These are phyloP conservation scores for Chrysina gloriosa DNA, from an alignment of 2,888 invertebrate genomes.

Conservation along the genomic window DNA sequence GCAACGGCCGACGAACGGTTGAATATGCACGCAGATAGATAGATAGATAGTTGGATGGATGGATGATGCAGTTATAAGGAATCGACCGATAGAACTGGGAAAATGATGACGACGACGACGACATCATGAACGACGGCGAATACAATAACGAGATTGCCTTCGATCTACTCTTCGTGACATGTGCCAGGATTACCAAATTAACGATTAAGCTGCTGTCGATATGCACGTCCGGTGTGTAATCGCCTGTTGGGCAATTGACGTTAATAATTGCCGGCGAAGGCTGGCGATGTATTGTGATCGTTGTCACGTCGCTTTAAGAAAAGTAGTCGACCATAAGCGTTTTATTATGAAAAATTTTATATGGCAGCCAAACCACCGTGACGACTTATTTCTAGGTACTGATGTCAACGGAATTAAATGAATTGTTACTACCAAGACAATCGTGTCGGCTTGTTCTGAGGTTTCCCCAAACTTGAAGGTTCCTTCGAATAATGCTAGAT, in stretches of 20 bases:
- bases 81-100: conserved; percentile 12
- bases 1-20: background rate
- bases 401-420: background rate
- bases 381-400: background rate
- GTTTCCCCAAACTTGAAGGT: no score
- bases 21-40: background rate
- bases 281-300: conserved; percentile 1
- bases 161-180: background rate
- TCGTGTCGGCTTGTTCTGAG: no score
- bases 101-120: background rate
- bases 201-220: conserved; percentile 28
- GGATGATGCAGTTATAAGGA: conserved; percentile 16
- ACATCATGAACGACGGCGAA: background rate
- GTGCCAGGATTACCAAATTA: conserved; percentile 20
- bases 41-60: background rate
- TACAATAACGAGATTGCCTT: conserved; percentile 7
- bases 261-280: conserved; percentile 19
- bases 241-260: conserved; percentile 22
- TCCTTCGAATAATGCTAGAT: no score
- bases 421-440: background rate
- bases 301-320: conserved; percentile 3
- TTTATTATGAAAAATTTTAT: background rate
- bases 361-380: background rate
- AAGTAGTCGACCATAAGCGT: background rate
- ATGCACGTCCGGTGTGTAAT: conserved; percentile 21